Evolutionary conservation across 1,140 invertebrate species (phyloP).

Genomic region (Gyrodactylus bullatarudis): DNA sequence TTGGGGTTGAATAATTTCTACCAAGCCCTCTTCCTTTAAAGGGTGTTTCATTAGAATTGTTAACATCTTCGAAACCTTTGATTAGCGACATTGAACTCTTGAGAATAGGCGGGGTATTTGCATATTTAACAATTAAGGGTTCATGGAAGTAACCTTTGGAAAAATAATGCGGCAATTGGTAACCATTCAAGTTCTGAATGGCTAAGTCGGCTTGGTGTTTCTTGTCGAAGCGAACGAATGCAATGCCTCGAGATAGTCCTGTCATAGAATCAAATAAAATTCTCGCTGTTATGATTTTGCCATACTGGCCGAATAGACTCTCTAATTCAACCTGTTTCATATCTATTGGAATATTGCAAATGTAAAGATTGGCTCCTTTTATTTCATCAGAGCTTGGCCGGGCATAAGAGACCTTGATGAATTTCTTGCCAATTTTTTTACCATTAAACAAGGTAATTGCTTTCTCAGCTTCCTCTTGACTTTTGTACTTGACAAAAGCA

Average conservation of each 20-base stretch:
- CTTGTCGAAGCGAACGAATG: constrained; percentile 81
- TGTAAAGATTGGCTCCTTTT: constrained; percentile 8
- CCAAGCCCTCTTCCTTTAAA: not conserved
- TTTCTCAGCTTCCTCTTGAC: constrained; percentile 68
- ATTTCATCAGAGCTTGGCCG: constrained; percentile 5
- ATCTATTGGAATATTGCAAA: constrained; percentile 5
- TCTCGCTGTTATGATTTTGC: constrained; percentile 7
- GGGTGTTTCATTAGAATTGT: not conserved
- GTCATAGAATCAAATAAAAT: constrained; percentile 6
- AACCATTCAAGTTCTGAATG: constrained; percentile 70
- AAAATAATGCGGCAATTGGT: constrained; percentile 43
- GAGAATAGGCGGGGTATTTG: constrained; percentile 30
- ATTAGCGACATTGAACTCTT: not conserved
- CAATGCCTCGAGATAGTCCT: constrained; percentile 69
- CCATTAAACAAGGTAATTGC: constrained; percentile 76
- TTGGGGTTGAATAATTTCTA: not conserved
- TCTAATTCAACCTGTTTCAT: constrained; percentile 5
- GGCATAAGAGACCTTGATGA: constrained; percentile 7
- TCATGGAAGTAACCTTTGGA: constrained; percentile 28
- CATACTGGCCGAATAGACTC: constrained; percentile 2
- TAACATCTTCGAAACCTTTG: not conserved
- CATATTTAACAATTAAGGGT: constrained; percentile 82
- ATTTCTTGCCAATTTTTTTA: constrained; percentile 29
- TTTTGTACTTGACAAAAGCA: constrained; percentile 78
- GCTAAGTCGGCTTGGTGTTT: constrained; percentile 66